Evolutionary conservation across 2,888 invertebrate genomes (phyloP).

Genomic region (Melolontha melolontha): DNA sequence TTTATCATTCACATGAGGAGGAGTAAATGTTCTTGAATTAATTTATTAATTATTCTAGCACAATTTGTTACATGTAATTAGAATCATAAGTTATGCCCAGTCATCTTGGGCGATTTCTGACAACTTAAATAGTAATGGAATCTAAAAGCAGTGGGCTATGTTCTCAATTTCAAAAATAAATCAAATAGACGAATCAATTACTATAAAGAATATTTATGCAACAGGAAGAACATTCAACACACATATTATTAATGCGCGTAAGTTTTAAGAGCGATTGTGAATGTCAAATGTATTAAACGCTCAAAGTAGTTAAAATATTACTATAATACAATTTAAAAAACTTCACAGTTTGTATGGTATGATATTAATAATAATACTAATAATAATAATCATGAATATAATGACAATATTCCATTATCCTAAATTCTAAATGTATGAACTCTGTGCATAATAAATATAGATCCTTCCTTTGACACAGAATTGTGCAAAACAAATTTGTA

Average conservation of each 20-base stretch:
- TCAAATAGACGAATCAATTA: constrained; percentile 27
- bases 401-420: too few relatives aligned
- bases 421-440: too few relatives aligned
- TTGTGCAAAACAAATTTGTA: too few relatives aligned
- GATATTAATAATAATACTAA: too few relatives aligned
- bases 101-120: constrained; percentile 21
- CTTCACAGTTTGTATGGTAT: too few relatives aligned
- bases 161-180: constrained; percentile 16
- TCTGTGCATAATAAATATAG: too few relatives aligned
- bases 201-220: not conserved
- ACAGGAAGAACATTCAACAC: not conserved
- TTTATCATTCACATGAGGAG: constrained; percentile 23
- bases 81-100: constrained; percentile 22
- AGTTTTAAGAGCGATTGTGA: too few relatives aligned
- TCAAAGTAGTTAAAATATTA: too few relatives aligned
- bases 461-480: too few relatives aligned
- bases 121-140: constrained; percentile 28
- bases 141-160: constrained; percentile 8
- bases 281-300: too few relatives aligned
- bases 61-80: constrained; percentile 33
- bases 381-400: too few relatives aligned
- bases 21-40: constrained; percentile 33
- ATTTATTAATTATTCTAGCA: constrained; percentile 31
- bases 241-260: not conserved
- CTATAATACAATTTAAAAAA: too few relatives aligned